These are phyloP conservation scores for Tangara arthus DNA, from an alignment of 2,797 vertebrate genomes.

Conservation along the genomic window DNA sequence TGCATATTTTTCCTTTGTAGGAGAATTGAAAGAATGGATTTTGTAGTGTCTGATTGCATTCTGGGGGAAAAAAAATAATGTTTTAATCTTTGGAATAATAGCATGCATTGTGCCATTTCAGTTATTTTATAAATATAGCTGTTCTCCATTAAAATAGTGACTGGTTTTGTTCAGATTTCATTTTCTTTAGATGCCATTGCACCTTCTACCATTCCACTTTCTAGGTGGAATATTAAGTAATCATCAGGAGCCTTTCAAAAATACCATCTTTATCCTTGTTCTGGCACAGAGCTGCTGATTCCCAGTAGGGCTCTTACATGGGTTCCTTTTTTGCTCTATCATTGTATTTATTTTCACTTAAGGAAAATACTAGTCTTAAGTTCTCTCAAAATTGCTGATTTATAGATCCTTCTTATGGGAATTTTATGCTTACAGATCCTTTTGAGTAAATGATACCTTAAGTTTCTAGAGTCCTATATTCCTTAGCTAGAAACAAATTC, in stretches of 20 bases:
- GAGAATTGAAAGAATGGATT: background rate
- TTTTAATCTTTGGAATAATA: background rate
- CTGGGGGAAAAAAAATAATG: fast-evolving
- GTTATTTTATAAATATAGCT: constrained; percentile 20
- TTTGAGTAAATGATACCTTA: background rate
- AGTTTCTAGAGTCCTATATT: background rate
- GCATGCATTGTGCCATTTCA: background rate
- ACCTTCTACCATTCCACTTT: background rate
- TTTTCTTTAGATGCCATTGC: background rate
- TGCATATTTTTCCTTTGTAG: background rate
- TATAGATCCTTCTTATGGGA: background rate
- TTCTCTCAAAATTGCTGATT: background rate
- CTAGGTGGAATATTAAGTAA: constrained; percentile 1
- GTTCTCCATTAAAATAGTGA: constrained; percentile 2
- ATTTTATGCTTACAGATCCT: background rate
- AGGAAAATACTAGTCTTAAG: background rate
- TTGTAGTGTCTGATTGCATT: background rate
- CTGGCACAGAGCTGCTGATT: background rate
- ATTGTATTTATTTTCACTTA: background rate
- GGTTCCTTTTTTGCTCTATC: background rate
- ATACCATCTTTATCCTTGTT: background rate
- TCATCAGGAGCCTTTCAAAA: background rate
- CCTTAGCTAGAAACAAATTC: background rate
- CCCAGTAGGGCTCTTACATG: background rate
- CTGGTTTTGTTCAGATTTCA: background rate